phyloP scores from a whole-genome alignment of 2,113 vertebrate species.

The Carettochelys insculpta region DNA sequence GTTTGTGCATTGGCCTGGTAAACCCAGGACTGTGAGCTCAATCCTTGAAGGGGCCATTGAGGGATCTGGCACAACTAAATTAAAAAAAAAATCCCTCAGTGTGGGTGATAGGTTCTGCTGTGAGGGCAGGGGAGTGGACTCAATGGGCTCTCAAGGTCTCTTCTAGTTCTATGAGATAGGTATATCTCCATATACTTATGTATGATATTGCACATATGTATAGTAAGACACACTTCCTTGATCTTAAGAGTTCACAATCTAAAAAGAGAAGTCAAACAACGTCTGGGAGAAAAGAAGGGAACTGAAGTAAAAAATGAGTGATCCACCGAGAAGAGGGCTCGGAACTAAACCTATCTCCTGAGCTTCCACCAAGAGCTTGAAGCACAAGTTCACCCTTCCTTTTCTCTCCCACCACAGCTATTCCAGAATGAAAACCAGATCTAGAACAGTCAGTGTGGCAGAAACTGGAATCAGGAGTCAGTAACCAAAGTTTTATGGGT shows the following conservation, averaged over 20 bases:
- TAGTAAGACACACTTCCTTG: background rate
- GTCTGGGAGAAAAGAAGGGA: constrained; percentile 10
- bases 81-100: no score
- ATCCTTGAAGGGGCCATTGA: no score
- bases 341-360: constrained; percentile 45
- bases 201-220: background rate
- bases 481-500: background rate
- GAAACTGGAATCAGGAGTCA: background rate
- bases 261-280: background rate
- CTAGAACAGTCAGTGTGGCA: background rate
- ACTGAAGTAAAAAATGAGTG: constrained; percentile 25
- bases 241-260: background rate
- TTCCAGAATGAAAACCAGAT: background rate
- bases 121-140: no score
- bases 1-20: no score
- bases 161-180: no score
- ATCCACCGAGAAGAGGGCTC: constrained; percentile 53
- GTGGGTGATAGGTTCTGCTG: no score
- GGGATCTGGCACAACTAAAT: no score
- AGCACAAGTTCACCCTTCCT: constrained; percentile 65
- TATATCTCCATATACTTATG: no score
- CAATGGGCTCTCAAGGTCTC: no score
- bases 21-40: no score
- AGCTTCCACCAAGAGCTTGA: constrained; percentile 60
- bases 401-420: constrained; percentile 31